A percentile compares a stretch with the other conserved stretches of the same genome.
Evolutionary conservation across 2,888 invertebrate species (phyloP).

Genomic region (Invenusta paracnida): DNA sequence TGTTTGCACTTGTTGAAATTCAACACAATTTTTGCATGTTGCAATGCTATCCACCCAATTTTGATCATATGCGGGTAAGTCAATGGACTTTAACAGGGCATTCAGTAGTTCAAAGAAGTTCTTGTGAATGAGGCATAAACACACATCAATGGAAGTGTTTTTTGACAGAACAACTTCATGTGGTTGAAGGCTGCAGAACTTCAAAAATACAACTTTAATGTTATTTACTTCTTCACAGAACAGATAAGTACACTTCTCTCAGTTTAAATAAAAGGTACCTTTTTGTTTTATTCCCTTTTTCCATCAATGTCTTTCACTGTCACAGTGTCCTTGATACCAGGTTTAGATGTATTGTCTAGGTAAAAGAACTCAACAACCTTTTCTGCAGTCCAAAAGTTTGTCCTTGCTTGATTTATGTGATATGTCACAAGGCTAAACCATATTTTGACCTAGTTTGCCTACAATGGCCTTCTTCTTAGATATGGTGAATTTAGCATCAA

Average conservation of each 20-base stretch:
- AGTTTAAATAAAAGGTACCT: neutral
- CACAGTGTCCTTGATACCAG: neutral
- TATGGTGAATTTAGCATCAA: neutral
- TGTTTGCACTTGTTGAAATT: neutral
- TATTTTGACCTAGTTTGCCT: neutral
- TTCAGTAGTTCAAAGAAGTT: neutral
- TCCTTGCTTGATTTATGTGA: no score
- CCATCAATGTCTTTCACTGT: neutral
- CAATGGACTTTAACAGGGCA: neutral
- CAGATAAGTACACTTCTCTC: neutral
- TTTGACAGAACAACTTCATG: neutral
- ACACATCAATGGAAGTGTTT: neutral
- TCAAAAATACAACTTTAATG: neutral
- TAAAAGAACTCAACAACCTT: no score
- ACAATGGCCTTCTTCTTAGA: neutral
- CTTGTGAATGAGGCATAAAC: neutral
- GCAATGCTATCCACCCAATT: neutral
- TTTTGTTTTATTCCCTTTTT: neutral
- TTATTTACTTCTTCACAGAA: neutral
- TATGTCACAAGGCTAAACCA: neutral
- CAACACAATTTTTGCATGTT: neutral
- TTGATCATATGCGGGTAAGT: neutral
- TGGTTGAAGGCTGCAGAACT: neutral
- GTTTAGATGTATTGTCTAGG: no score
- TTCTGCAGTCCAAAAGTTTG: no score